Evolutionary conservation across 92 coral and sea anemone species (phyloP).

Genomic region (Pocillopora grandis): DNA sequence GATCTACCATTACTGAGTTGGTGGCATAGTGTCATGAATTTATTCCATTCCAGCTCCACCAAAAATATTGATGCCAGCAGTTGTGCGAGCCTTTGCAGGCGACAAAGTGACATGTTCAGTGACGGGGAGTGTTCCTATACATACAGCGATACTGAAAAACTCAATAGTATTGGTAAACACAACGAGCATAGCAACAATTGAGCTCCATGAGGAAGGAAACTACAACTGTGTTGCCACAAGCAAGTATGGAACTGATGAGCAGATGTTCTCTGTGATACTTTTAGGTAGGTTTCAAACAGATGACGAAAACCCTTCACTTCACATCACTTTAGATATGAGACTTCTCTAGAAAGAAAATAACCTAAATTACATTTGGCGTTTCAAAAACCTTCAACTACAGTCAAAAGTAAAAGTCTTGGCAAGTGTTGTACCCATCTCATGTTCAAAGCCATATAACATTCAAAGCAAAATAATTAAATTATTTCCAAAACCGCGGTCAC

Average conservation of each 20-base stretch:
- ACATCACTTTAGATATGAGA: not conserved
- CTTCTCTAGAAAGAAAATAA: too few relatives aligned
- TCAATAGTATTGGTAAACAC: slow-evolving; percentile 10
- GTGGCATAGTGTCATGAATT: too few relatives aligned
- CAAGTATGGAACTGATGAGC: not conserved
- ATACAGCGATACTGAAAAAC: slow-evolving; percentile 10
- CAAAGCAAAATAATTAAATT: too few relatives aligned
- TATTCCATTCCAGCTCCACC: not conserved
- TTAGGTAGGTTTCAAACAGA: not conserved
- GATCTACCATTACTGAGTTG: too few relatives aligned
- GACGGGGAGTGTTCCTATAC: slow-evolving; percentile 8
- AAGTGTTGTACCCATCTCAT: too few relatives aligned
- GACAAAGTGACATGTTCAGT: not conserved
- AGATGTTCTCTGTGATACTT: not conserved
- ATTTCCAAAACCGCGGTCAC: too few relatives aligned
- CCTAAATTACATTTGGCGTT: too few relatives aligned
- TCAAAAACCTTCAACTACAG: too few relatives aligned
- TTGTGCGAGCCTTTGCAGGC: slow-evolving; percentile 12
- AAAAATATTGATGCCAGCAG: not conserved
- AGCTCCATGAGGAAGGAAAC: not conserved
- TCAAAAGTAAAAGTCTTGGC: too few relatives aligned
- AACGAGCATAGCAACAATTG: not conserved
- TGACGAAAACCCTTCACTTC: not conserved
- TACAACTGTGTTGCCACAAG: not conserved
- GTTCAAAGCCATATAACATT: too few relatives aligned